Base-by-base conservation (phyloP, 2,797 vertebrate species). In the Rhinichthys osculus region DNA sequence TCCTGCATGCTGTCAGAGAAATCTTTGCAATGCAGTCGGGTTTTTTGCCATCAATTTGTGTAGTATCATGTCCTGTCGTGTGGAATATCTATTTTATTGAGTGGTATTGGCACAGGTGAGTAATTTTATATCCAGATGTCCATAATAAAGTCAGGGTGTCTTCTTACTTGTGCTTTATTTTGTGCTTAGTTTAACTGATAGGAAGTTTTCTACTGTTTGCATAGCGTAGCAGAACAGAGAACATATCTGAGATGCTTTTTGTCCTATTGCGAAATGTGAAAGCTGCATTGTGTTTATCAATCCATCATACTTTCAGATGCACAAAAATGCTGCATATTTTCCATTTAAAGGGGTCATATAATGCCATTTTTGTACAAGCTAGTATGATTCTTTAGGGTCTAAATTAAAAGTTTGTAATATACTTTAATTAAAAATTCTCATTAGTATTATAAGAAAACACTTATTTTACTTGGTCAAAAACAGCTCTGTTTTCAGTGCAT, bases 81-180 rank as follows among this genome's bases (percentile, higher is more conserved):
- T 92, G 93, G 90, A 92, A 92, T 91, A 93, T 93, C 93, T 93
- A 94, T 95, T 94, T 94, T 92, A 91, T 94, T 93, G 89, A 92
- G 92, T 89, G 90, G 89, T 95, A 95, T 95, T 94, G 94, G 95
- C 94, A 96, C 92, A 93, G 94, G 92, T 95, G 94, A 95, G 95
- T 96, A 95, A 96, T 96, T 95, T 96, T 95, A 95, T 95, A 95
- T 94, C 91, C 95, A 94, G 94, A 95, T 94, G 94, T 93, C 94
- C 93, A 92, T 95, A 95, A 95, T 96, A 95, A 95, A 95, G 94
- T 94, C 91, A 89, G 89, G 91, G 94, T 95, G 93, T 96, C 94
- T 95, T 93, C 93, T 96, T 95, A 95, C 95, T 94, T 90, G 92
- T 87, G 91, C 90, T 92, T 93, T 93, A 92, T 94, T 91, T 91